Evolutionary conservation across 2,888 invertebrate genomes (phyloP).

Genomic region (Drosophila emarginata): DNA sequence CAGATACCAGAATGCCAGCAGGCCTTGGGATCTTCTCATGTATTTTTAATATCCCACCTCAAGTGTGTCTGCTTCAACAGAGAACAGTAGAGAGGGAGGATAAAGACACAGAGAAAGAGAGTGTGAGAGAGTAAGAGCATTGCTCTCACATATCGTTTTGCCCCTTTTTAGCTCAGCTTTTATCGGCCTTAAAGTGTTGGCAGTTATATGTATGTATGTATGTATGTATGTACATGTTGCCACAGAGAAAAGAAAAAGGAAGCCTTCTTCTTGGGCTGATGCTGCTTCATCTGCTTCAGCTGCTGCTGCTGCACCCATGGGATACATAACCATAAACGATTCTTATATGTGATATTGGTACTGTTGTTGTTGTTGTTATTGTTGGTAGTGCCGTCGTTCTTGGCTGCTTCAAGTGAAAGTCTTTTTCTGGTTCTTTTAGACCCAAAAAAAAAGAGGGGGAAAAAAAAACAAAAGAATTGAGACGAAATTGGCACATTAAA

Average conservation of each 20-base stretch:
- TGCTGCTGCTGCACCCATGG: constrained; percentile 57
- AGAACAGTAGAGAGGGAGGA: no score
- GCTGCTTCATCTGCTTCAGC: constrained; percentile 2
- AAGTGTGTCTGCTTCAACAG: constrained; percentile 68
- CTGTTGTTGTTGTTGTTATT: background rate
- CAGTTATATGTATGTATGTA: constrained; percentile 38
- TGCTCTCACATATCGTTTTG: constrained; percentile 31
- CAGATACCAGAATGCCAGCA: constrained; percentile 28
- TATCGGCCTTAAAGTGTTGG: constrained; percentile 74
- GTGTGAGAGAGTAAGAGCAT: constrained; percentile 27
- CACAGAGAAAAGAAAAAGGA: constrained; percentile 10
- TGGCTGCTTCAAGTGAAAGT: constrained; percentile 21
- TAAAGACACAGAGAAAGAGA: background rate
- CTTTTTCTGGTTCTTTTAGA: constrained; percentile 10
- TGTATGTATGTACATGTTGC: no score
- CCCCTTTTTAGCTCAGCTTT: constrained; percentile 64
- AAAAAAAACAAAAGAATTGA: constrained; percentile 5
- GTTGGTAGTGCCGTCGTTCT: background rate
- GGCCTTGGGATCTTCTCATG: constrained; percentile 57
- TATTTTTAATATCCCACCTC: constrained; percentile 77
- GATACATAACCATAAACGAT: constrained; percentile 73
- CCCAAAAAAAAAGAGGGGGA: background rate
- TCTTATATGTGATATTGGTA: constrained; percentile 21
- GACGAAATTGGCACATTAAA: constrained; percentile 63
- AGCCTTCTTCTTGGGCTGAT: constrained; percentile 20